Base-by-base conservation (phyloP, 2,797 vertebrate genomes). In the Micropoecilia bifurca region DNA sequence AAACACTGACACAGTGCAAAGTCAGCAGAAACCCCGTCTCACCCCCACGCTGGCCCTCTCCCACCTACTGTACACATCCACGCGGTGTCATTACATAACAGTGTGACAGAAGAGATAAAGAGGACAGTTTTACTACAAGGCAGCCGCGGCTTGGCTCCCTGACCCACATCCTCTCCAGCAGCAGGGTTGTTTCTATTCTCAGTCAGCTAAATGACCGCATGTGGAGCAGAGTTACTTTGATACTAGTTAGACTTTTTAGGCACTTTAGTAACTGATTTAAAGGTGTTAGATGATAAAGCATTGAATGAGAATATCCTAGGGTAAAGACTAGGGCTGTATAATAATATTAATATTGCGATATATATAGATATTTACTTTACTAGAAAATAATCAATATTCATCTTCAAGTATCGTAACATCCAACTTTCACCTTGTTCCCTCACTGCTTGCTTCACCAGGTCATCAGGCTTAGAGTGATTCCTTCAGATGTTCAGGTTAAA, bases 61-160 rank as follows among this genome's bases (percentile, higher is more conserved):
- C 78, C 71, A 76, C 85, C 81, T 83, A 83, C 92, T 87, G 88
- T 92, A 90, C 84, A 88, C 88, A 87, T 72, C 81, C 89, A 85
- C 90, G 81, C 84, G 71, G 88, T 69, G 22, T 80, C 85, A 83
- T 96, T 95, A 83, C 90, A 89, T 95, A 95, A 95, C 91, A 78
- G 84, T 86, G 91, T 93, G 93, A 94, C 92, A 92, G 90, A 83
- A 74, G 88, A 93, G 92, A 94, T 95, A 91, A 94, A 93, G 92
- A 86, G 93, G 87, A 80, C 89, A 87, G 90, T 94, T 95, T 95
- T 95, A 95, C 94, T 94, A 94, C 92, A 84, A 89, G 90, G 82
- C 87, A 89, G 73, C 75, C 77, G n/a, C 83, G 87, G 91, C 91
- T 92, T 90, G 90, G 88, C 93, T 94, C 79, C 91, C 86, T 95